These are phyloP conservation scores for Hydropotes inermis DNA, from an alignment of 2,113 vertebrate species.

Conservation along the genomic window DNA sequence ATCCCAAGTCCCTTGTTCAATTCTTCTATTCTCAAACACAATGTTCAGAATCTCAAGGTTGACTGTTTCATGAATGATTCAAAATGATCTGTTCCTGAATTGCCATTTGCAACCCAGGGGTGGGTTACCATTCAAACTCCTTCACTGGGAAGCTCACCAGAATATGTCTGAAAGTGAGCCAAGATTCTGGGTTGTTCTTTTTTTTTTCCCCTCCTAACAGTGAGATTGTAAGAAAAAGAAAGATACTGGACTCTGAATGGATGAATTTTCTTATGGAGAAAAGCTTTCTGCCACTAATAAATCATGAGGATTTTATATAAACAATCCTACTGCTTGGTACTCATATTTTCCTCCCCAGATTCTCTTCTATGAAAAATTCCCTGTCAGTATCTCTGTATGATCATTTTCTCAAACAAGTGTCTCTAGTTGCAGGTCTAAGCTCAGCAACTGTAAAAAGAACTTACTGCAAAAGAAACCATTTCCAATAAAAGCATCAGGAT, in stretches of 20 bases:
- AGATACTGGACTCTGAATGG: not conserved
- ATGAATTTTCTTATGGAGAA: conserved; percentile 18
- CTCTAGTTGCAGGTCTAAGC: not conserved
- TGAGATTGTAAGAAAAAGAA: conserved; percentile 12
- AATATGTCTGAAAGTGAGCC: conserved; percentile 27
- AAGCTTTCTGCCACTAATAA: conserved; percentile 11
- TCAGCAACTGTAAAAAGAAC: conserved; percentile 36
- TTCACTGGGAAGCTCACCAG: not conserved
- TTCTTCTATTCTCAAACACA: conserved; percentile 53
- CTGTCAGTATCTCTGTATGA: not conserved
- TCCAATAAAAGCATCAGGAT: conserved; percentile 67
- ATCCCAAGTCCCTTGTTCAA: conserved; percentile 30
- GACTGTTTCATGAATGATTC: conserved; percentile 69
- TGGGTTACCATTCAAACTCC: conserved; percentile 40
- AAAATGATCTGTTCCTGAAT: conserved; percentile 52
- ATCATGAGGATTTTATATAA: conserved; percentile 27
- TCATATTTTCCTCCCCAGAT: not conserved
- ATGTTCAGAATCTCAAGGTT: conserved; percentile 60
- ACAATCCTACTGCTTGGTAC: not conserved
- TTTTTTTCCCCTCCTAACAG: not conserved
- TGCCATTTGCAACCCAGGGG: not conserved
- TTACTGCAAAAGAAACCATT: conserved; percentile 50
- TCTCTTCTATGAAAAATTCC: not conserved
- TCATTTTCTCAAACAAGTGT: conserved; percentile 19
- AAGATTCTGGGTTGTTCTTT: not conserved